These are phyloP conservation scores for Xiphophorus birchmanni DNA, from an alignment of 2,797 vertebrate species.

Conservation along the genomic window DNA sequence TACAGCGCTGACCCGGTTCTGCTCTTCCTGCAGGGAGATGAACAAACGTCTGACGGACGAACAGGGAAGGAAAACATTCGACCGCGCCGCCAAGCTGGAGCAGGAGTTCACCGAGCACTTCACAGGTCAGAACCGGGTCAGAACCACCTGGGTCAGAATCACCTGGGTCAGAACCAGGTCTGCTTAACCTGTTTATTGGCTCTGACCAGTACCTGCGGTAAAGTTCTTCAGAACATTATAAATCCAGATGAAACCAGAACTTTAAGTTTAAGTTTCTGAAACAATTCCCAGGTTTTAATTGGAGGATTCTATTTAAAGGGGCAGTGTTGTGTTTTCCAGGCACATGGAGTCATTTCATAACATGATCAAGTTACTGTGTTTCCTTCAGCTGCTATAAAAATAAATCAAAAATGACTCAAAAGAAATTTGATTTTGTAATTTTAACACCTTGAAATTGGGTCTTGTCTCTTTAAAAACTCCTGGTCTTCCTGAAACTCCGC, in stretches of 20 bases:
- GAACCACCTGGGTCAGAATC: too few species aligned
- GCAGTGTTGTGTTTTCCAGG: too few species aligned
- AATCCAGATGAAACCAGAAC: not conserved
- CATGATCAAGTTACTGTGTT: too few species aligned
- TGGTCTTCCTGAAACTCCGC: too few species aligned
- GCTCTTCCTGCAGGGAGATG: conserved; percentile 88
- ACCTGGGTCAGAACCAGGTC: too few species aligned
- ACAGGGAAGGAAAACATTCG: conserved; percentile 93
- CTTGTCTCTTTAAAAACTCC: too few species aligned
- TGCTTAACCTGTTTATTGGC: not conserved
- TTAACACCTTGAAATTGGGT: too few species aligned
- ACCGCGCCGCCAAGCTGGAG: conserved; percentile 94
- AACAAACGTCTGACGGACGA: conserved; percentile 96
- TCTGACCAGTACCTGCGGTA: not conserved
- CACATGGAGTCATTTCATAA: too few species aligned
- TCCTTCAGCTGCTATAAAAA: too few species aligned
- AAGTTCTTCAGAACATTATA: not conserved
- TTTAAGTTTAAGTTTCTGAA: not conserved
- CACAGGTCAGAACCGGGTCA: conserved; percentile 84
- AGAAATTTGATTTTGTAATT: too few species aligned
- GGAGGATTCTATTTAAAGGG: too few species aligned
- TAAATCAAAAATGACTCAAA: too few species aligned
- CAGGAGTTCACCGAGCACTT: conserved; percentile 98
- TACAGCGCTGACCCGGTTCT: not conserved
- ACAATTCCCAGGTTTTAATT: not conserved